phyloP scores from a whole-genome alignment of 1,140 invertebrate genomes.

The Aphaenogaster rudis region DNA sequence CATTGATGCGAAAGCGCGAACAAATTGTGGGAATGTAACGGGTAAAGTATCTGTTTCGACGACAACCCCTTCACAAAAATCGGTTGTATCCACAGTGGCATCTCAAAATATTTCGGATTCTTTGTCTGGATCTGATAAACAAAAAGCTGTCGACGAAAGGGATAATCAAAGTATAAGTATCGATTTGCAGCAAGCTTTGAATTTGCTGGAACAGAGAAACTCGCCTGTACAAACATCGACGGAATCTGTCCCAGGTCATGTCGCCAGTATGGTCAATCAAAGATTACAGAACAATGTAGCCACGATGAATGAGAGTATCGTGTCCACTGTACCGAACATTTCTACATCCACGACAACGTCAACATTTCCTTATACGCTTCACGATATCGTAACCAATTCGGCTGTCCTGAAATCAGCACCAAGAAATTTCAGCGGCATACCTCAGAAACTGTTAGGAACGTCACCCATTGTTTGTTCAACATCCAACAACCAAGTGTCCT shows the following conservation, averaged over 20 bases:
- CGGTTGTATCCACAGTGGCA: neutral
- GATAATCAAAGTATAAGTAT: constrained; percentile 49
- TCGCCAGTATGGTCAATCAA: constrained; percentile 14
- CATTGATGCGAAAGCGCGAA: constrained; percentile 47
- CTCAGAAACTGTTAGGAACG: neutral
- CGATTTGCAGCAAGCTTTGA: constrained; percentile 48
- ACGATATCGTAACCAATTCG: constrained; percentile 84
- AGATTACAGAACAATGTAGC: constrained; percentile 10
- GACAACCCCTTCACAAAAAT: constrained; percentile 36
- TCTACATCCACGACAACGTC: constrained; percentile 52
- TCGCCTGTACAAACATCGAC: neutral
- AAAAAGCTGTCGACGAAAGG: constrained; percentile 25
- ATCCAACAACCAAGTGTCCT: constrained; percentile 13
- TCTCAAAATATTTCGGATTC: neutral
- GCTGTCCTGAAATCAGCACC: constrained; percentile 55
- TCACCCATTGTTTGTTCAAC: constrained; percentile 23
- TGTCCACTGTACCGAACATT: constrained; percentile 30
- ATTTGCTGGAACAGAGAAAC: constrained; percentile 61
- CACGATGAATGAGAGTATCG: constrained; percentile 18
- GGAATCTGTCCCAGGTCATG: constrained; percentile 38
- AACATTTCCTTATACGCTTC: constrained; percentile 81
- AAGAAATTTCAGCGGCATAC: constrained; percentile 33
- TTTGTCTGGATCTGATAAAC: neutral
- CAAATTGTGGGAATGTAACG: constrained; percentile 37
- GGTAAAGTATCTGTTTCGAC: constrained; percentile 45